Evolutionary conservation across 2,113 vertebrate genomes (phyloP), one percentile per base, ranked within the genome.

Genomic region (Probosciger aterrimus): DNA sequence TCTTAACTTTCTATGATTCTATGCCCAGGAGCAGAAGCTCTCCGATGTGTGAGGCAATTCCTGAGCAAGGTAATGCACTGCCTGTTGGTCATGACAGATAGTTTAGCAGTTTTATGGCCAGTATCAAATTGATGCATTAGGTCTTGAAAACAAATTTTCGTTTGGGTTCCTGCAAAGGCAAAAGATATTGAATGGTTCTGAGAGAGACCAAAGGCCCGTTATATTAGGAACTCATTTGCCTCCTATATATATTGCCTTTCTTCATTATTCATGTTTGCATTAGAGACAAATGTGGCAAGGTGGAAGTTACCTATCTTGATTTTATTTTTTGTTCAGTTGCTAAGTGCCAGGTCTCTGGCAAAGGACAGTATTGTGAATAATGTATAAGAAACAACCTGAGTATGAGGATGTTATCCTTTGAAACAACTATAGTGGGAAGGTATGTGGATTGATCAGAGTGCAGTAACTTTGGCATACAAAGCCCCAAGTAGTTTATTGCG

Each of bases 211-310:
- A 92, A 82, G 76, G 41, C 71, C 43, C 24, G 19, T 93, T 92
- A 62, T 88, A 50, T 95, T 77, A 70, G 35, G 27, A 69, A 59
- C 63, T 77, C 88, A 74, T 73, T 94, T 95, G 49, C 63, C 44
- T 88, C 74, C 33, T 59, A 16, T 59, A 59, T 89, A 43, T 79
- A 87, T 86, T 90, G 53, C 50, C 30, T 81, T 88, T 83, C 75
- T 90, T 90, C 90, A 92, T 96, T 90, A 90, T 70, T 93, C 90
- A n/a, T 92, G 44, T 90, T 91, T 93, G 76, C 73, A 59, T 95
- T 94, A 43, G 59, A 92, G 88, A 67, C 35, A 77, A 43, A 74
- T 88, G 50, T 9, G n/a, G 85, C 37, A 82, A 74, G 43, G 82
- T 95, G 64, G 64, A 88, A 90, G 92, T 83, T 88, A 78, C 70